Evolutionary conservation across 2,797 vertebrate species (phyloP).

Genomic region (Trachops cirrhosus): DNA sequence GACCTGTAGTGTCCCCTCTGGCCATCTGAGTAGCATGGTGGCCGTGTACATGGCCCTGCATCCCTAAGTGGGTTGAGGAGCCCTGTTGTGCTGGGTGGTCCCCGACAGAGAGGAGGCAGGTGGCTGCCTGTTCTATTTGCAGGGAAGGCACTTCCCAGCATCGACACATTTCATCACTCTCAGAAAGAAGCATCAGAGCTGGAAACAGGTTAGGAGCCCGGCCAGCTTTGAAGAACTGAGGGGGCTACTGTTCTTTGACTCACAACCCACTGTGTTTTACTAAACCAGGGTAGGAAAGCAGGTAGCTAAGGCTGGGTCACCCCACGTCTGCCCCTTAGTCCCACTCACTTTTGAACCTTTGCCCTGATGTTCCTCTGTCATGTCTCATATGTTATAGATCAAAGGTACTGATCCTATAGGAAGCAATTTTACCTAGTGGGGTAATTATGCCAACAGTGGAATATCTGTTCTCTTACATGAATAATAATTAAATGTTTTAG

Average conservation of each 20-base stretch:
- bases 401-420: background rate
- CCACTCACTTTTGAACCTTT: background rate
- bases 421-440: background rate
- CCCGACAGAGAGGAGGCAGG: background rate
- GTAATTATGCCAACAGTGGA: background rate
- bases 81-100: background rate
- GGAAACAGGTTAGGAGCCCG: background rate
- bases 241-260: background rate
- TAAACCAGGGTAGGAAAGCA: background rate
- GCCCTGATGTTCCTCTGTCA: background rate
- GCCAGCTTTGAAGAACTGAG: background rate
- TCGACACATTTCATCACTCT: background rate
- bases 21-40: background rate
- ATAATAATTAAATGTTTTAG: background rate
- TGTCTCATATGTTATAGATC: background rate
- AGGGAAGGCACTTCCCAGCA: background rate
- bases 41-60: fast-evolving
- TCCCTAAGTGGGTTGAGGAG: background rate
- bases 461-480: background rate
- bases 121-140: background rate
- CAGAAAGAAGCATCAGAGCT: background rate
- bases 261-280: background rate
- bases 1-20: background rate
- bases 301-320: background rate
- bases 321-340: background rate